A percentile compares a stretch with the other conserved stretches of the same genome.
Conservation (phyloP, 23 tunicate species). For the Clavelina lepadiformis region DNA sequence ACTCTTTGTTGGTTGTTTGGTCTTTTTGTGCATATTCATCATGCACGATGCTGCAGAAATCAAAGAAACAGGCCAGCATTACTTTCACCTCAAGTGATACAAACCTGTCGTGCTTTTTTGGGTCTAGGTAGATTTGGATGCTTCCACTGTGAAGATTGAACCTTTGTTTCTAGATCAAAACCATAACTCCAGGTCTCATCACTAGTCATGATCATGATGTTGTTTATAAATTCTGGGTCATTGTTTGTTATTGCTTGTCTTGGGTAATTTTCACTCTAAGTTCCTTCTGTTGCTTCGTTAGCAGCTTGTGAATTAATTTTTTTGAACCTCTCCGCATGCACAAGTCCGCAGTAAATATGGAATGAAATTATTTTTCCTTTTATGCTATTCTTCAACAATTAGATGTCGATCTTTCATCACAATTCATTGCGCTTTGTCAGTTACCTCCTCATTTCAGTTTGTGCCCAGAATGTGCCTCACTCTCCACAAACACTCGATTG, state of each 20-base stretch:
- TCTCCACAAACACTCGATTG: no score
- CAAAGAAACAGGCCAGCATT: constrained; percentile 14
- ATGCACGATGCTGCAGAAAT: constrained; percentile 18
- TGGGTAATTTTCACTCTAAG: constrained; percentile 9
- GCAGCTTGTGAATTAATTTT: constrained; percentile 24
- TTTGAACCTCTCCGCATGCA: neutral
- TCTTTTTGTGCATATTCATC: constrained; percentile 6
- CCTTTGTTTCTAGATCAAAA: constrained; percentile 19
- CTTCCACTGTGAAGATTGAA: constrained; percentile 23
- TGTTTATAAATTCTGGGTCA: constrained; percentile 24
- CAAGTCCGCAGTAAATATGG: constrained; percentile 14
- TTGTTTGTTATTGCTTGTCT: constrained; percentile 15
- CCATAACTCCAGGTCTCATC: constrained; percentile 30
- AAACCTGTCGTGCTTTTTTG: constrained; percentile 20
- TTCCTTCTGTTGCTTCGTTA: constrained; percentile 31
- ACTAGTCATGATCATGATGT: constrained; percentile 9
- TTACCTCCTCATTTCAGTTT: constrained; percentile 20
- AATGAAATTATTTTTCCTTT: constrained; percentile 7
- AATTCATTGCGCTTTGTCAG: constrained; percentile 5
- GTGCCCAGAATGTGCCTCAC: constrained; percentile 18
- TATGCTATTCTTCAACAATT: constrained; percentile 4
- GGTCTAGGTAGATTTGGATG: constrained; percentile 19
- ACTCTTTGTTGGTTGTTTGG: constrained; percentile 17
- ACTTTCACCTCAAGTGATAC: constrained; percentile 22
- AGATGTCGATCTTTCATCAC: constrained; percentile 21